These are phyloP conservation scores for Cherax quadricarinatus DNA, from an alignment of 1,140 invertebrate species.

Conservation along the genomic window DNA sequence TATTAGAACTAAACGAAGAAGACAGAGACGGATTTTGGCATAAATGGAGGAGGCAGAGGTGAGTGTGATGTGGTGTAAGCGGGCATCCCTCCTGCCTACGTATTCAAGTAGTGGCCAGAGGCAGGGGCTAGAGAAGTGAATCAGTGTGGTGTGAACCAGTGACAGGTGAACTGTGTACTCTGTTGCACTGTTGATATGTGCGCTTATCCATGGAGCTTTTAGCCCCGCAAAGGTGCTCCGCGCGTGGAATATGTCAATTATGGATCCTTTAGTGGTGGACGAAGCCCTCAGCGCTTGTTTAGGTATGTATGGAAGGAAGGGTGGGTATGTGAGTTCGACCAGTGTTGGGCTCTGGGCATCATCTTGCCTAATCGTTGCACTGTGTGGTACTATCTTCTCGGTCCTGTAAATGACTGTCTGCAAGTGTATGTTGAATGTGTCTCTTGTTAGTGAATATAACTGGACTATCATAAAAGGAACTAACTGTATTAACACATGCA, in stretches of 20 bases:
- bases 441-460: too few species aligned
- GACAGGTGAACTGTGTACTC: slow-evolving; percentile 20
- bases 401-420: background rate
- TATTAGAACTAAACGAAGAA: background rate
- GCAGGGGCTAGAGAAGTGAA: slow-evolving; percentile 9
- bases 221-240: slow-evolving; percentile 3
- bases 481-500: too few species aligned
- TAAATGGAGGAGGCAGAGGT: background rate
- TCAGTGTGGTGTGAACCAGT: slow-evolving; percentile 57
- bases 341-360: background rate
- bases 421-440: too few species aligned
- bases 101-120: slow-evolving; percentile 44
- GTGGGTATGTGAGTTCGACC: background rate
- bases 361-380: background rate
- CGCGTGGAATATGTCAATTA: slow-evolving; percentile 64
- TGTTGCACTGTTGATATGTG: slow-evolving; percentile 29
- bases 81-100: slow-evolving; percentile 44
- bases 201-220: slow-evolving; percentile 57
- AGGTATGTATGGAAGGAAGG: slow-evolving; percentile 36
- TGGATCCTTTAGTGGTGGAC: slow-evolving; percentile 66
- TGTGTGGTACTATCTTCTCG: background rate
- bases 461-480: too few species aligned
- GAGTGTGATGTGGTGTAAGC: background rate
- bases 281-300: slow-evolving; percentile 56
- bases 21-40: background rate